Conservation (phyloP, 2,113 vertebrate species). For the Melanerpes formicivorus region DNA sequence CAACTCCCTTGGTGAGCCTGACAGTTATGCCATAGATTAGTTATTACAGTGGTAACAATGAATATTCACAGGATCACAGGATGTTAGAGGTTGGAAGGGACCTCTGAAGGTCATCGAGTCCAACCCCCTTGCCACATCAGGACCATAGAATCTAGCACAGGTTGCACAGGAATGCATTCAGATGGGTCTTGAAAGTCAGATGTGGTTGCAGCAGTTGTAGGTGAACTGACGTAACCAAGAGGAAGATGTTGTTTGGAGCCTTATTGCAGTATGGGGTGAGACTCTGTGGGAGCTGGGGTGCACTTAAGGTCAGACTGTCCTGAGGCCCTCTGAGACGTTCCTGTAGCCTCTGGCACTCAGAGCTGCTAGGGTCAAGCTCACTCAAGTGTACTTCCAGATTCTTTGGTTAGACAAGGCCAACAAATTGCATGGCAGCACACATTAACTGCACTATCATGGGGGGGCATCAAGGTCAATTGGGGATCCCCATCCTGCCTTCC, state of each 20-base stretch:
- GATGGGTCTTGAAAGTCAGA: no score
- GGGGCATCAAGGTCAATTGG: slow-evolving; percentile 6
- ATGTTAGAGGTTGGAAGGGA: no score
- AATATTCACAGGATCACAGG: no score
- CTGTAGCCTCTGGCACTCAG: neutral
- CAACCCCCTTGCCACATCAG: no score
- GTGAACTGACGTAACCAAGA: neutral
- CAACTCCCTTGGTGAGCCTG: neutral
- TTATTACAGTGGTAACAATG: no score
- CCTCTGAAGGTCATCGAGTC: no score
- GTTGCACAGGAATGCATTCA: no score
- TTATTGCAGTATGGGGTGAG: neutral
- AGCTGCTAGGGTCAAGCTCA: neutral
- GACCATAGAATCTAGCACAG: no score
- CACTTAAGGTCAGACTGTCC: neutral
- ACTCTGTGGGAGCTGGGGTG: neutral
- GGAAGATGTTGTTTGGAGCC: neutral
- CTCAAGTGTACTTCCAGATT: neutral
- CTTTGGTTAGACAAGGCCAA: neutral
- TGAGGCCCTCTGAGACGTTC: neutral
- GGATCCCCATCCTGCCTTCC: slow-evolving; percentile 11
- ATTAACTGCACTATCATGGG: neutral
- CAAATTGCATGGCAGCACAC: neutral
- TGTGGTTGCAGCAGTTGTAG: neutral
- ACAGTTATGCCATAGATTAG: neutral